Evolutionary conservation across 1,140 invertebrate genomes (phyloP), one percentile per base, ranked within the genome.

Genomic region (Drosophila busckii): DNA sequence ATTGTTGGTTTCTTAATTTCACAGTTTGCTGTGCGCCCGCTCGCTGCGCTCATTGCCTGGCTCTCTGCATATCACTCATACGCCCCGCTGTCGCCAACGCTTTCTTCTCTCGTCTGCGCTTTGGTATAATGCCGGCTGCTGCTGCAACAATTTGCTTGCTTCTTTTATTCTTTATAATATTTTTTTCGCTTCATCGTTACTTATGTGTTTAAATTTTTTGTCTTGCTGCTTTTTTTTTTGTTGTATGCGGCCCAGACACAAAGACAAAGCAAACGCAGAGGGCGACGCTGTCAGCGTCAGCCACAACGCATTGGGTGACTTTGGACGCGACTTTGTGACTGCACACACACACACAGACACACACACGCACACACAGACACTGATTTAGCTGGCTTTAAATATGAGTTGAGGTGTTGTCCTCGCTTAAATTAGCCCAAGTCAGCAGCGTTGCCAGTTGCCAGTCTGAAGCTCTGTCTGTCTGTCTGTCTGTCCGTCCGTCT

Each of bases 401-500:
- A 69, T 84, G 82, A 84, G 80, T 73, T 84, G 80, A 84, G 78
- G 78, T 84, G 78, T 84, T 80, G 78, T 84, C 78, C 78, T 84
- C 78, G 80, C 78, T 84, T 84, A 84, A 84, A 84, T 84, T 84
- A 84, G 78, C 80, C 66, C 50, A 48, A 62, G 53, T 76, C 46
- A 45, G 59, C 16, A 37, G 42, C 48, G 26, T 22, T 45, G 41
- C 50, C 49, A 31, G 16, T 53, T 52, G n/a, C 16, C 52, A 46
- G 52, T 38, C 25, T 10, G 20, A 49, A 16, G 8, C 19, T 9
- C 22, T 19, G 41, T 17, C n/a, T 12, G 12, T n/a, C 26, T 7
- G 15, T 20, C 16, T 40, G 32, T 9, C 34, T 40, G 23, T 20
- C 25, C 19, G 4, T 37, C 12, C 17, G 28, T 32, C 12, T 12